A percentile compares a stretch with the other conserved stretches of the same genome.
Evolutionary conservation across 2,888 invertebrate genomes (phyloP).

Genomic region (Pyrrhosoma nymphula): DNA sequence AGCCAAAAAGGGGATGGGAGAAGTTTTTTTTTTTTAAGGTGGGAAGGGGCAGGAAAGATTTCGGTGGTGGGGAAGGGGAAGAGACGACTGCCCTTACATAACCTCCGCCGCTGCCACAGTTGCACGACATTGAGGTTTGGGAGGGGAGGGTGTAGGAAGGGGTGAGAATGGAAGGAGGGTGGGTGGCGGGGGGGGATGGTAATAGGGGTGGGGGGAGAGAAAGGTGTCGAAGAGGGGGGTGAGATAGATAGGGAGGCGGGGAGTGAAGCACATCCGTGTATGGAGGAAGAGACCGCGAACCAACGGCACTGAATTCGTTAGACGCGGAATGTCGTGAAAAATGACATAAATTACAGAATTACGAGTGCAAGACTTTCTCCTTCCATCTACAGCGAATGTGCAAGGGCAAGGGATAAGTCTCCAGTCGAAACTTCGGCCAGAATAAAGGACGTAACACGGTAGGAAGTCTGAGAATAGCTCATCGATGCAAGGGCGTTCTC

Average conservation of each 20-base stretch:
- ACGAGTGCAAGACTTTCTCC: background rate
- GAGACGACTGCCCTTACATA: background rate
- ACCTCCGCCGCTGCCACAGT: conserved; percentile 30
- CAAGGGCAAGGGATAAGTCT: no score
- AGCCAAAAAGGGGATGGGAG: background rate
- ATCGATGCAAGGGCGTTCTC: no score
- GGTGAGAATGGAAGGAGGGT: background rate
- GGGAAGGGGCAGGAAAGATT: no score
- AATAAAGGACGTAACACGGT: no score
- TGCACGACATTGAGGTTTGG: background rate
- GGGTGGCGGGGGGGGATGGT: no score
- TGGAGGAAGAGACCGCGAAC: background rate
- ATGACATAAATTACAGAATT: background rate
- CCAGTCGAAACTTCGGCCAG: no score
- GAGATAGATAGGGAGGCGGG: background rate
- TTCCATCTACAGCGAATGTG: no score
- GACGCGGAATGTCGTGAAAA: background rate
- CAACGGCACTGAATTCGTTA: background rate
- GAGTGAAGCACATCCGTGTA: no score
- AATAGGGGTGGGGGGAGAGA: background rate
- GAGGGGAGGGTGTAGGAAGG: no score
- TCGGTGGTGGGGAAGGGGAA: background rate
- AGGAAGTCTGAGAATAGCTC: no score
- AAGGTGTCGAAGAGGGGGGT: background rate
- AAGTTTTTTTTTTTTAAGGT: no score